Evolutionary conservation across 2,797 vertebrate genomes (phyloP).

Genomic region (Uromys caudimaculatus): DNA sequence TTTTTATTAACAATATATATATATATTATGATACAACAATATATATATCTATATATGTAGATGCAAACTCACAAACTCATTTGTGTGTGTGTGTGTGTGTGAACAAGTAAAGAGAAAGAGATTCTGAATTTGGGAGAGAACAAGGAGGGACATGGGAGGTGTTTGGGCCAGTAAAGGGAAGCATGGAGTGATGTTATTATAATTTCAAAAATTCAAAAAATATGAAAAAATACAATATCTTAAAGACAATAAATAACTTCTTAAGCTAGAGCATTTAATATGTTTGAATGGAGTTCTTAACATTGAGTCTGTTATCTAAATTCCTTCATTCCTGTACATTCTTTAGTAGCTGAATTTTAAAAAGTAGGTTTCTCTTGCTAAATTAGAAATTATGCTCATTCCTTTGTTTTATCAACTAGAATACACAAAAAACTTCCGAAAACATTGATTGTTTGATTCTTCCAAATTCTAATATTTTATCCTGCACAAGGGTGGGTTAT

Average conservation of each 20-base stretch:
- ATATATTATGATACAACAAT: not conserved
- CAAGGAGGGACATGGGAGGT: not conserved
- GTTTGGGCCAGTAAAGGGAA: not conserved
- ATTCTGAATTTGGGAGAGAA: not conserved
- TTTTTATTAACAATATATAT: not conserved
- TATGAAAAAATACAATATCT: not conserved
- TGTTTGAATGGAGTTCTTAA: not conserved
- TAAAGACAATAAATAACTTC: not conserved
- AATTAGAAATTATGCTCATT: conserved; percentile 17
- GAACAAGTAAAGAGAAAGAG: not conserved
- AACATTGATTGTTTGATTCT: not conserved
- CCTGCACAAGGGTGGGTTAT: not conserved
- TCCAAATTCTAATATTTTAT: not conserved
- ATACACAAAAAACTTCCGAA: not conserved
- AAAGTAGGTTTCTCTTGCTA: not conserved
- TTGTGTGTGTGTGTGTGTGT: not conserved
- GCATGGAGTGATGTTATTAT: not conserved
- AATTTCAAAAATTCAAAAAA: not conserved
- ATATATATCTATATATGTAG: not conserved
- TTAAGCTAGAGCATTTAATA: not conserved
- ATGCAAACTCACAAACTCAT: not conserved
- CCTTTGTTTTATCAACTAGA: not conserved
- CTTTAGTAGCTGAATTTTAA: not conserved
- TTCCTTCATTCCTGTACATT: not conserved
- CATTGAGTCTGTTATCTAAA: not conserved